These are phyloP conservation scores for Diorhabda sublineata DNA, from an alignment of 1,140 invertebrate genomes.

Conservation along the genomic window DNA sequence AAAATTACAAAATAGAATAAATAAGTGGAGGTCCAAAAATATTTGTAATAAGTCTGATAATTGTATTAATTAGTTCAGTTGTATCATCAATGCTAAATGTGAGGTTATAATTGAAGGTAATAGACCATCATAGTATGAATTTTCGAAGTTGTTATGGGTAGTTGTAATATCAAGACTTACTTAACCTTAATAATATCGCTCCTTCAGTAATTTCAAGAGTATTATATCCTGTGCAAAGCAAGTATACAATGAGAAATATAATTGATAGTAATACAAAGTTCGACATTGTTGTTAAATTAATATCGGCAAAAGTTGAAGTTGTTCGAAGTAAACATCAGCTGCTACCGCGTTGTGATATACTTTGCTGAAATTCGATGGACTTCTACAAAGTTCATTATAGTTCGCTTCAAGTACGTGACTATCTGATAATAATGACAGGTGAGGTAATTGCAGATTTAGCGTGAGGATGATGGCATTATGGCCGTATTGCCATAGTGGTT, in stretches of 20 bases:
- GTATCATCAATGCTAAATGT: too few species aligned
- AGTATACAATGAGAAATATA: background rate
- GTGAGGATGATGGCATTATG: constrained; percentile 27
- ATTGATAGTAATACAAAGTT: background rate
- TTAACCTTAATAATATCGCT: too few species aligned
- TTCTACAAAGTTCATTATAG: constrained; percentile 36
- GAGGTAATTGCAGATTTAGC: constrained; percentile 40
- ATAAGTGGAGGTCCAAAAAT: too few species aligned
- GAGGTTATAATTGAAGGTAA: too few species aligned
- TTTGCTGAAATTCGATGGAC: constrained; percentile 24
- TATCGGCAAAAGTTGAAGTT: background rate
- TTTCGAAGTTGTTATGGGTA: too few species aligned
- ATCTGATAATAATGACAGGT: constrained; percentile 34
- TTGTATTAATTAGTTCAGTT: too few species aligned
- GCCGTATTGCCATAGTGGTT: constrained; percentile 18
- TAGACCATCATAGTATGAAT: too few species aligned
- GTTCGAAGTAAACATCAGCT: constrained; percentile 6
- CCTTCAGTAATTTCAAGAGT: too few species aligned
- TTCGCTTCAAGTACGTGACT: constrained; percentile 37
- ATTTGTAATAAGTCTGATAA: too few species aligned
- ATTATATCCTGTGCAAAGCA: too few species aligned
- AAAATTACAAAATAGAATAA: too few species aligned
- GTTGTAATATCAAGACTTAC: too few species aligned
- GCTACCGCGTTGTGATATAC: constrained; percentile 20
- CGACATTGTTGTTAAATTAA: background rate